phyloP scores from a whole-genome alignment of 2,113 vertebrate species.

The Gasterosteus aculeatus region DNA sequence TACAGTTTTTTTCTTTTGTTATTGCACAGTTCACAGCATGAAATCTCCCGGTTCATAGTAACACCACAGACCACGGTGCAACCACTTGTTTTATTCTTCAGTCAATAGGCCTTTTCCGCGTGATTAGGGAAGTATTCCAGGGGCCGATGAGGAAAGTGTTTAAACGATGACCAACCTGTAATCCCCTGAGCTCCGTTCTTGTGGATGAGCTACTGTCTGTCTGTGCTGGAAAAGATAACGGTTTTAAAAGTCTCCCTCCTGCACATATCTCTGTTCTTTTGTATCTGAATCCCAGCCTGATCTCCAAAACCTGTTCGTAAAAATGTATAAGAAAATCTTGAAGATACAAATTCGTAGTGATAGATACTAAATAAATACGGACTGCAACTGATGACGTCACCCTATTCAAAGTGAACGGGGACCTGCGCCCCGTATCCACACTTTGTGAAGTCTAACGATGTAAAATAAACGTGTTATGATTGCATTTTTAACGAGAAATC shows the following conservation, averaged over 20 bases:
- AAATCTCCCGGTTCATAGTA: background rate
- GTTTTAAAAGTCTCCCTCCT: background rate
- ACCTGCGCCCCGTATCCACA: too few relatives aligned
- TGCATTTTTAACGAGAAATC: too few relatives aligned
- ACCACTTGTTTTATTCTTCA: too few relatives aligned
- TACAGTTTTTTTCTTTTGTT: slow-evolving; percentile 32
- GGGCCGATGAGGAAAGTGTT: background rate
- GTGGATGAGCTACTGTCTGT: background rate
- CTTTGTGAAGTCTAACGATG: too few relatives aligned
- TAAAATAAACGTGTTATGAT: too few relatives aligned
- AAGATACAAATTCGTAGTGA: too few relatives aligned
- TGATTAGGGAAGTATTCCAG: background rate
- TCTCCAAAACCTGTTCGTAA: too few relatives aligned
- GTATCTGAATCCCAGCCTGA: background rate
- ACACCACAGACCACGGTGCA: background rate
- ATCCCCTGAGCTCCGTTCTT: background rate
- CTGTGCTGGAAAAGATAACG: background rate
- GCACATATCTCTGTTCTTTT: background rate
- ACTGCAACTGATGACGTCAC: too few relatives aligned
- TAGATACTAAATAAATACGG: too few relatives aligned
- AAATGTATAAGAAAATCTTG: too few relatives aligned
- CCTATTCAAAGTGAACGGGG: too few relatives aligned
- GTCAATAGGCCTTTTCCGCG: too few relatives aligned
- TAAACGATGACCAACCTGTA: background rate
- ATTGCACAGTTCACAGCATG: slow-evolving; percentile 23